These are phyloP conservation scores for Myioborus miniatus DNA, from an alignment of 2,797 vertebrate genomes.

Conservation along the genomic window DNA sequence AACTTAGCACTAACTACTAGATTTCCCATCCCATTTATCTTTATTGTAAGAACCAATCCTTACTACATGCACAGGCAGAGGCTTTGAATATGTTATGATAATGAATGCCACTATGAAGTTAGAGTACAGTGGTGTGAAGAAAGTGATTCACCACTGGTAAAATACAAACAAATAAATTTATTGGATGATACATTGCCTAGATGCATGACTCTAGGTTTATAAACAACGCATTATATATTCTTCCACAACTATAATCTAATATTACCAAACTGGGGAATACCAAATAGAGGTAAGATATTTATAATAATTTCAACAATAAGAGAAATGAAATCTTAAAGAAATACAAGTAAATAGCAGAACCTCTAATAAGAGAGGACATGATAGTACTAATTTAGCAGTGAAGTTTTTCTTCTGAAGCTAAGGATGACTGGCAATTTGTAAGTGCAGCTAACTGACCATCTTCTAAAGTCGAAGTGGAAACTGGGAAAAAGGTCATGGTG, in stretches of 20 bases:
- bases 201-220: constrained; percentile 47
- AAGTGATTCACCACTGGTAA: constrained; percentile 67
- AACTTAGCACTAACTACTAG: constrained; percentile 2
- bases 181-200: constrained; percentile 64
- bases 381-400: background rate
- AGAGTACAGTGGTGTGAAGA: constrained; percentile 66
- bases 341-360: background rate
- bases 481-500: background rate
- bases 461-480: background rate
- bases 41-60: constrained; percentile 35
- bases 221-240: constrained; percentile 55
- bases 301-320: constrained; percentile 43
- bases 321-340: constrained; percentile 22
- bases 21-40: constrained; percentile 46
- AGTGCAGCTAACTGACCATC: background rate
- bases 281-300: constrained; percentile 54
- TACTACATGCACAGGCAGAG: constrained; percentile 28
- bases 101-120: constrained; percentile 53
- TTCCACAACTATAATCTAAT: constrained; percentile 54
- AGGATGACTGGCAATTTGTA: background rate
- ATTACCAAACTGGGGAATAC: constrained; percentile 45
- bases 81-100: constrained; percentile 63
- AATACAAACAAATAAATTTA: constrained; percentile 31
- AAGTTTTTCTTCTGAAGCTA: background rate
- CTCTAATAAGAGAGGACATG: background rate